These are phyloP conservation scores for Luidia sarsii DNA, from an alignment of 53 echinoderm and acorn worm genomes.

Conservation along the genomic window DNA sequence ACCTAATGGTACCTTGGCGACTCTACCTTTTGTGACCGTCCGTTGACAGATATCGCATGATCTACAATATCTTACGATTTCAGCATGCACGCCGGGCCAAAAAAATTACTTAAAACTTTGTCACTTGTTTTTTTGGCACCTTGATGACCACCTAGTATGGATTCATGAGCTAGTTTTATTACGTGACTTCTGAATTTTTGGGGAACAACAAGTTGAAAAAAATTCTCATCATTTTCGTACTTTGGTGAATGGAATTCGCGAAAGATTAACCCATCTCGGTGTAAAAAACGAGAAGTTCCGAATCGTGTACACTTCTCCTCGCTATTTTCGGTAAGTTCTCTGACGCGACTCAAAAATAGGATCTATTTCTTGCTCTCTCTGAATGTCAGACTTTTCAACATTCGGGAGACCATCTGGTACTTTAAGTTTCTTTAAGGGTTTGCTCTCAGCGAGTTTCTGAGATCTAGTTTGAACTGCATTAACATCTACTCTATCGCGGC, in stretches of 20 bases:
- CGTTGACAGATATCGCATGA: conserved; percentile 63
- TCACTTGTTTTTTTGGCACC: conserved; percentile 40
- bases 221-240: conserved; percentile 5
- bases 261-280: conserved; percentile 13
- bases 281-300: conserved; percentile 15
- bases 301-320: not conserved
- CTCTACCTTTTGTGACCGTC: conserved; percentile 54
- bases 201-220: conserved; percentile 52
- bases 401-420: conserved; percentile 42
- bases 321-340: not conserved
- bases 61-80: conserved; percentile 25
- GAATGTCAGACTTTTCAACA: conserved; percentile 11
- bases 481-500: not conserved
- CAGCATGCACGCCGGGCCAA: conserved; percentile 57
- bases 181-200: conserved; percentile 36
- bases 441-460: not conserved
- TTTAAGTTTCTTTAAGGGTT: conserved; percentile 28
- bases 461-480: not conserved
- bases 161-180: conserved; percentile 58
- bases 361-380: conserved; percentile 37
- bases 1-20: conserved; percentile 57
- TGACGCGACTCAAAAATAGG: conserved; percentile 23
- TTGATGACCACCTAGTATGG: conserved; percentile 48
- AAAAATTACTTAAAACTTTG: conserved; percentile 45
- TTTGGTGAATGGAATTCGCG: conserved; percentile 33